Base-by-base conservation (phyloP, 1,140 invertebrate species). In the Euborellia annulipes region DNA sequence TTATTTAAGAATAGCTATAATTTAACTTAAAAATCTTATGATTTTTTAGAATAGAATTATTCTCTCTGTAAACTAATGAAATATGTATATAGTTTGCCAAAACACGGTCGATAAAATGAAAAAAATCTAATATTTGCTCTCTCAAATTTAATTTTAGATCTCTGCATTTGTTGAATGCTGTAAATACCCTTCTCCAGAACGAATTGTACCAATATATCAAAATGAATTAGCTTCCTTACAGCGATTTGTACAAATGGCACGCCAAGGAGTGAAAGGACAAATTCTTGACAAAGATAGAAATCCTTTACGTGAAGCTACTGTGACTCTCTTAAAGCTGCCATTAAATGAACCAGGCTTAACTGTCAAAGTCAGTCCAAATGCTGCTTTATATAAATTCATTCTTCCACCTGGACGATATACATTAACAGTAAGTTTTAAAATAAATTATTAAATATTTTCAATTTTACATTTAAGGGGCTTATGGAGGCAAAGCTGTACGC, bases 161-260 rank as follows among this genome's bases (percentile, higher is more conserved):
- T 57, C 64, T 36, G 61, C 71, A 19, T 70, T 70, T 49, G 55
- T 76, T 14, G 66, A 75, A 37, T 91, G 86, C 54, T 90, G 86
- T 55, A 82, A 82, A 51, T 83, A 83, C 68, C 85, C 86, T 0
- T 46, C 56, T 1, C 64, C 76, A 11, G 61, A 63, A 3, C 65
- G 74, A 8, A 69, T 92, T 20, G 76, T 76, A 0, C 67, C 63
- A 36, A 70, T 87, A 3, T 92, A 85, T 85, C 70, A 74, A 45
- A 70, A 79, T 32, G 81, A 80, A 58, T 63, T 90, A 36, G 55
- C 67, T 14, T 76, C 82, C 2, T 60, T 87, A 1, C 76, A 81
- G 63, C 53, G 73, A 63, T 59, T 82, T 71, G 34, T 36, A 44
- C 32, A 42, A 42, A 43, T 40, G n/a, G 8, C 11, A 3, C 34